These are phyloP conservation scores for Furnarius figulus DNA, from an alignment of 2,113 vertebrate genomes.

Conservation along the genomic window DNA sequence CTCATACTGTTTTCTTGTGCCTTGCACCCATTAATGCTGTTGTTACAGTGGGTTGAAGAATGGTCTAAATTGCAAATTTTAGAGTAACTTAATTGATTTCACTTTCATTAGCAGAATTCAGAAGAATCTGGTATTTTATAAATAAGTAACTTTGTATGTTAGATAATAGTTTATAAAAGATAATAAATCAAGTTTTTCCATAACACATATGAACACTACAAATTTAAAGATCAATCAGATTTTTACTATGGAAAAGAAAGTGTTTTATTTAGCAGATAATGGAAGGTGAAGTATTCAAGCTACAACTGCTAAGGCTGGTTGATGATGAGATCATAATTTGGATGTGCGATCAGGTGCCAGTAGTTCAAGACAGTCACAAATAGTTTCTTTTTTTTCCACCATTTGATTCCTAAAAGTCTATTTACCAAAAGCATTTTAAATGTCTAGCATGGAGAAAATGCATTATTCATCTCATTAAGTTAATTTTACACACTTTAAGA, in stretches of 20 bases:
- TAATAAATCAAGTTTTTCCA: not conserved
- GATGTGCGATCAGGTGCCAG: rapidly evolving
- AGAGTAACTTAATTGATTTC: not conserved
- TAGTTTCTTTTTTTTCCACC: not conserved
- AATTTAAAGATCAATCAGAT: not conserved
- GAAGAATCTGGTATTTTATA: not conserved
- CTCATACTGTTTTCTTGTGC: not conserved
- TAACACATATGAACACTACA: not conserved
- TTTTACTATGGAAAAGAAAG: not conserved
- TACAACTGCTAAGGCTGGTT: not conserved
- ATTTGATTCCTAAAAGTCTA: not conserved
- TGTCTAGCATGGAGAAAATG: not conserved
- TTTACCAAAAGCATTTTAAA: not conserved
- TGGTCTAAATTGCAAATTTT: not conserved
- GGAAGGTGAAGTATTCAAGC: not conserved
- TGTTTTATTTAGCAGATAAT: not conserved
- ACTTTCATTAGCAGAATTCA: not conserved
- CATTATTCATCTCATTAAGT: not conserved
- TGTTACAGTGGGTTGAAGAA: not conserved
- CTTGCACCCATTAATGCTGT: not conserved
- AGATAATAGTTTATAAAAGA: not conserved
- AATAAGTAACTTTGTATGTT: not conserved
- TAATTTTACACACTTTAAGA: not conserved
- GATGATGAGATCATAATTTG: not conserved
- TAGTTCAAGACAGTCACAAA: not conserved